A percentile compares a stretch with the other conserved stretches of the same genome.
Evolutionary conservation across 2,888 invertebrate genomes (phyloP).

Genomic region (Crossocerus cetratus): DNA sequence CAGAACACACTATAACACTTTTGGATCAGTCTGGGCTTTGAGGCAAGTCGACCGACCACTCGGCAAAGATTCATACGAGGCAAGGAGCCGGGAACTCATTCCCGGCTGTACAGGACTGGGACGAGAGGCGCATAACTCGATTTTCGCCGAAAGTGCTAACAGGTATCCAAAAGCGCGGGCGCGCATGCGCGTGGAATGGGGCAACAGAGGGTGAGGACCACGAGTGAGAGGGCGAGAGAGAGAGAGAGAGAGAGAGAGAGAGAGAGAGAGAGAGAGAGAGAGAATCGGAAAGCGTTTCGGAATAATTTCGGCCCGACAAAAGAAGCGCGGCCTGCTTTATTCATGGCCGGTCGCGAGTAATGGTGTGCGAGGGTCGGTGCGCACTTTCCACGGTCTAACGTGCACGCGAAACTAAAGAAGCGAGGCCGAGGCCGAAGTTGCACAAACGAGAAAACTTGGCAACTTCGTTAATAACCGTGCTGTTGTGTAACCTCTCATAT

Average conservation of each 20-base stretch:
- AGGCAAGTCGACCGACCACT: constrained; percentile 28
- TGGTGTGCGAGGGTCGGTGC: constrained; percentile 1
- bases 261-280: too few species aligned
- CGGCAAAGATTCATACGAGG: constrained; percentile 44
- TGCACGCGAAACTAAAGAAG: constrained; percentile 16
- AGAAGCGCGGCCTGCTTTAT: constrained; percentile 36
- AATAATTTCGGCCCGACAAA: constrained; percentile 36
- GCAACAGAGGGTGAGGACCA: neutral
- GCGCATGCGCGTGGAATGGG: neutral
- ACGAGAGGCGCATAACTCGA: constrained; percentile 63
- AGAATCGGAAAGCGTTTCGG: neutral
- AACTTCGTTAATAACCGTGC: constrained; percentile 53
- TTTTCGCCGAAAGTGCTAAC: constrained; percentile 61
- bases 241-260: too few species aligned
- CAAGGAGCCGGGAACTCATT: constrained; percentile 64
- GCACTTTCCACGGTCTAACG: constrained; percentile 29
- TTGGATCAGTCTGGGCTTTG: too few species aligned
- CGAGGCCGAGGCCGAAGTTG: constrained; percentile 29
- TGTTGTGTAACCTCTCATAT: constrained; percentile 43
- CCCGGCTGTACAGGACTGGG: constrained; percentile 50
- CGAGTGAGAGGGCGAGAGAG: too few species aligned
- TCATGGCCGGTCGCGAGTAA: constrained; percentile 22
- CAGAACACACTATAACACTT: too few species aligned
- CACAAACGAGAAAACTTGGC: constrained; percentile 54
- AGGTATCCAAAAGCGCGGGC: constrained; percentile 47